A percentile compares a stretch with the other conserved stretches of the same genome.
Conservation (phyloP, 1,140 invertebrate species). For the Adelges cooleyi region DNA sequence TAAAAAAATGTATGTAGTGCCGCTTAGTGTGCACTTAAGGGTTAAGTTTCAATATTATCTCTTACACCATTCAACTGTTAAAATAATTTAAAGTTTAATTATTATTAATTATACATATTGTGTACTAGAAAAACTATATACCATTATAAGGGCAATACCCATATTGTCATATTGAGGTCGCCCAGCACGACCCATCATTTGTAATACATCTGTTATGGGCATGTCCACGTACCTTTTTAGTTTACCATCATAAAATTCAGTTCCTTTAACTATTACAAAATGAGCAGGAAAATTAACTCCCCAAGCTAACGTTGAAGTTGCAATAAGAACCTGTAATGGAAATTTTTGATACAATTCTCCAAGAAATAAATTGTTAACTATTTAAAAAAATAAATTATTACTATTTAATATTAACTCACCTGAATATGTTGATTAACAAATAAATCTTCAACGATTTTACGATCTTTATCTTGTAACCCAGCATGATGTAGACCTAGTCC, state of each 20-base stretch:
- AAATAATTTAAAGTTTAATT: no score
- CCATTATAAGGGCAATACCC: conserved; percentile 90
- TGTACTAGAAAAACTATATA: conserved; percentile 7
- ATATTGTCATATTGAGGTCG: conserved; percentile 91
- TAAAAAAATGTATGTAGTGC: no score
- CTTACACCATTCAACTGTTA: no score
- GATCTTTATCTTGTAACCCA: conserved; percentile 81
- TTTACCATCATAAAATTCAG: conserved; percentile 98
- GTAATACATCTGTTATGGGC: conserved; percentile 96
- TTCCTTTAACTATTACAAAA: conserved; percentile 73
- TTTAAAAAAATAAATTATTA: background rate
- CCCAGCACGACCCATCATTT: conserved; percentile 98
- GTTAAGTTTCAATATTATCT: no score
- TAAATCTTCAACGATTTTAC: conserved; percentile 83
- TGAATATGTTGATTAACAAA: conserved; percentile 97
- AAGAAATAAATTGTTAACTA: no score
- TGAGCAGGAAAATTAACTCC: conserved; percentile 97
- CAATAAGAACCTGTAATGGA: conserved; percentile 67
- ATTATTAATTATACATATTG: no score
- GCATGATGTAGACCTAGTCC: conserved; percentile 99
- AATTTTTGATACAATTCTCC: no score
- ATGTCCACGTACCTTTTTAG: conserved; percentile 95
- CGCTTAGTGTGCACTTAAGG: no score
- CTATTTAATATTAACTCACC: conserved; percentile 39
- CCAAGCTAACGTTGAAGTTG: conserved; percentile 96